Conservation (phyloP, 2,888 invertebrate genomes). For the Plagodis pulveraria region DNA sequence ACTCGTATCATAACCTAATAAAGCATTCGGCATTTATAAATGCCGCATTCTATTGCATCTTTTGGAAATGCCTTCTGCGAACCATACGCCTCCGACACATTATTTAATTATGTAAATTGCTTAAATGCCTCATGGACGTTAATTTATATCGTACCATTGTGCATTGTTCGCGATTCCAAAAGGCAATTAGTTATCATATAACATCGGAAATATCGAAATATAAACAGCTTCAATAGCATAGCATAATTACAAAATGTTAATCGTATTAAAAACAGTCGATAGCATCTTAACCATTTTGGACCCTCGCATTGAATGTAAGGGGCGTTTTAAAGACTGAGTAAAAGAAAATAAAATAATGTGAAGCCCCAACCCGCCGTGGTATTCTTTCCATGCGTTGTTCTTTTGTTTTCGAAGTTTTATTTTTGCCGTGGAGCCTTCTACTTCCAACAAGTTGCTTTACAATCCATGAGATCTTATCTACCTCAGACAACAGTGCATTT, state of each 20-base stretch:
- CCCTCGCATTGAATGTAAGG: slow-evolving; percentile 58
- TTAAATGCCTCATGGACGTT: too few relatives aligned
- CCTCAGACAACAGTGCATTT: slow-evolving; percentile 15
- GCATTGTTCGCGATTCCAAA: slow-evolving; percentile 61
- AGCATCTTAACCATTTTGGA: slow-evolving; percentile 61
- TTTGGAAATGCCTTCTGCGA: slow-evolving; percentile 34
- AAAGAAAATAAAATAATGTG: slow-evolving; percentile 58
- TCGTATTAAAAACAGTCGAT: slow-evolving; percentile 61
- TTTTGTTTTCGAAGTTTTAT: slow-evolving; percentile 27
- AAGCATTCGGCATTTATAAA: too few relatives aligned
- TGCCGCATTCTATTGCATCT: too few relatives aligned
- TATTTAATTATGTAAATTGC: slow-evolving; percentile 32
- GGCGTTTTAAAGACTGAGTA: slow-evolving; percentile 61
- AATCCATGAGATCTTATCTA: slow-evolving; percentile 24
- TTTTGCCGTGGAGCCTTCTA: slow-evolving; percentile 14
- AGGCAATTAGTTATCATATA: slow-evolving; percentile 70
- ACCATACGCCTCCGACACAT: slow-evolving; percentile 60
- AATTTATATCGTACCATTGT: too few relatives aligned
- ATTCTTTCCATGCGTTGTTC: slow-evolving; percentile 25
- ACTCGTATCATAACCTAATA: too few relatives aligned
- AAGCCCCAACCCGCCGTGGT: slow-evolving; percentile 30
- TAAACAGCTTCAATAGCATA: slow-evolving; percentile 57
- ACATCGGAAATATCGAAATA: slow-evolving; percentile 57
- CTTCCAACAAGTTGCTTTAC: slow-evolving; percentile 11
- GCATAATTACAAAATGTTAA: slow-evolving; percentile 65